These are phyloP conservation scores for Celastrina argiolus DNA, from an alignment of 2,888 invertebrate genomes.

Conservation along the genomic window DNA sequence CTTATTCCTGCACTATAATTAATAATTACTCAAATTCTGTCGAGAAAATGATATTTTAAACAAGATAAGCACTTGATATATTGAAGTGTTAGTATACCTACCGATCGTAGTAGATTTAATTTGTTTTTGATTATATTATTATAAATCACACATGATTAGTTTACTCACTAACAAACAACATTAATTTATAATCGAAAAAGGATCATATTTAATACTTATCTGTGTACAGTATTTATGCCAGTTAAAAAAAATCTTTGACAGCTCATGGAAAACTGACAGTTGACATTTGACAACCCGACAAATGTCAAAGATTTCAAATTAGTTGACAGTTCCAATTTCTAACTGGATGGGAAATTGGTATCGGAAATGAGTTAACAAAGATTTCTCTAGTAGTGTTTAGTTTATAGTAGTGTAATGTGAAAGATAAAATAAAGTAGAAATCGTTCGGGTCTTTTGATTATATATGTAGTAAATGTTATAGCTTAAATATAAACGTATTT, in stretches of 20 bases:
- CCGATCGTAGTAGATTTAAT: too few relatives aligned
- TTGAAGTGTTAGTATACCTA: too few relatives aligned
- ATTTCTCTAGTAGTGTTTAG: not conserved
- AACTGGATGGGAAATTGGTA: conserved; percentile 5
- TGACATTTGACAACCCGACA: not conserved
- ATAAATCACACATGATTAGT: too few relatives aligned
- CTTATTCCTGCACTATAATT: too few relatives aligned
- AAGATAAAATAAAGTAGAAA: not conserved
- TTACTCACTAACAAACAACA: too few relatives aligned
- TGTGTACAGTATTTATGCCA: not conserved
- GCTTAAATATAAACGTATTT: conserved; percentile 6
- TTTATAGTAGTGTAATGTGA: conserved; percentile 13
- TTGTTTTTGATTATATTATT: too few relatives aligned
- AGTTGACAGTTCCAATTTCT: conserved; percentile 12
- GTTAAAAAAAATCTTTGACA: not conserved
- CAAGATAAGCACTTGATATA: too few relatives aligned
- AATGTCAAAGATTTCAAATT: not conserved
- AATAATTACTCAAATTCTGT: too few relatives aligned
- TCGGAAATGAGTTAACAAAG: conserved; percentile 18
- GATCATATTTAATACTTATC: not conserved
- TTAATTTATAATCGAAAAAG: too few relatives aligned
- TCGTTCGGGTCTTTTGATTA: not conserved
- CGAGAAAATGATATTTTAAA: too few relatives aligned
- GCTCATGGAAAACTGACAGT: not conserved
- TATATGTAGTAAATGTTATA: not conserved